Evolutionary conservation across 2,113 vertebrate genomes (phyloP).

Genomic region (Atractosteus spatula): DNA sequence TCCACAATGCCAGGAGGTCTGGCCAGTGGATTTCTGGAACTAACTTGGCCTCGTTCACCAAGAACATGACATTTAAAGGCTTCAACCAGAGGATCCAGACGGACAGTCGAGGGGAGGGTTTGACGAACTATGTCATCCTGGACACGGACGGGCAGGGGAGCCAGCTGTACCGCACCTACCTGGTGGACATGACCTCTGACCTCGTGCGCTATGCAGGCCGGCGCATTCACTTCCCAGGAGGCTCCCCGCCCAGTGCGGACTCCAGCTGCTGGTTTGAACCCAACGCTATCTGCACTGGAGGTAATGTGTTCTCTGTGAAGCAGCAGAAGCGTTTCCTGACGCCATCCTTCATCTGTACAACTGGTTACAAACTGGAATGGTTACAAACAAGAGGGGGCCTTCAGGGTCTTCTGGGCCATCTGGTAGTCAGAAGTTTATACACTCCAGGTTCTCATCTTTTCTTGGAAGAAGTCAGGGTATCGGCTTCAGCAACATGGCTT

Average conservation of each 20-base stretch:
- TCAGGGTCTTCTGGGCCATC: no score
- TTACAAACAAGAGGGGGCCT: no score
- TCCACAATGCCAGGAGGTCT: constrained; percentile 61
- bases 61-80: constrained; percentile 71
- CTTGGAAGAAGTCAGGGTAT: no score
- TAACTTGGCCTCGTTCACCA: constrained; percentile 65
- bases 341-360: no score
- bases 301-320: constrained; percentile 48
- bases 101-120: constrained; percentile 61
- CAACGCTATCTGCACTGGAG: constrained; percentile 69
- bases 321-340: no score
- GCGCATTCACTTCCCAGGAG: constrained; percentile 74
- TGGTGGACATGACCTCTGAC: constrained; percentile 60
- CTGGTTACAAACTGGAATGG: no score
- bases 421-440: no score
- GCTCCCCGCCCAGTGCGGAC: constrained; percentile 63
- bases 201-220: constrained; percentile 57
- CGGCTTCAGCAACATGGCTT: no score
- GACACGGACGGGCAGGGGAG: constrained; percentile 70
- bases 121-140: constrained; percentile 74
- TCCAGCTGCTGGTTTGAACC: constrained; percentile 85
- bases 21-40: constrained; percentile 56
- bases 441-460: no score
- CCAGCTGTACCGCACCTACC: constrained; percentile 71
- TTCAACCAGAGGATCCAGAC: constrained; percentile 77